Evolutionary conservation across 1,140 invertebrate genomes (phyloP).

Genomic region (Drosophila leontia): DNA sequence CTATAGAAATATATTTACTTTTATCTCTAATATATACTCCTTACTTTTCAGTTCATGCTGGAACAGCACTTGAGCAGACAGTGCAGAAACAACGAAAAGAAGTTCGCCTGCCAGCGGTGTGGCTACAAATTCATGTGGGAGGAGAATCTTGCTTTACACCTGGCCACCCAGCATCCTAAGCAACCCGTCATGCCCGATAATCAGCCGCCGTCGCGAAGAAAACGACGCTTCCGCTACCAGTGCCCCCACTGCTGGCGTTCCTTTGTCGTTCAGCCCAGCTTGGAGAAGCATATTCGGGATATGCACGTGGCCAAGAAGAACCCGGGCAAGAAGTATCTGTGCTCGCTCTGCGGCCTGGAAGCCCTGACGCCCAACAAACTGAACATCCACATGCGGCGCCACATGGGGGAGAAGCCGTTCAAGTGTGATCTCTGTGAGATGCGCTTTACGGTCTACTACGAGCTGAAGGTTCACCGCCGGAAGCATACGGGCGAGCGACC

Average conservation of each 20-base stretch:
- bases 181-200: constrained; percentile 21
- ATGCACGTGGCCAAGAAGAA: constrained; percentile 73
- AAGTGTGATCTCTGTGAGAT: constrained; percentile 83
- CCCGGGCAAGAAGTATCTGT: constrained; percentile 83
- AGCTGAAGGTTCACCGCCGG: constrained; percentile 85
- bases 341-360: constrained; percentile 86
- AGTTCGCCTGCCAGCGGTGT: constrained; percentile 60
- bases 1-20: background rate
- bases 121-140: constrained; percentile 72
- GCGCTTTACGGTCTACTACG: constrained; percentile 77
- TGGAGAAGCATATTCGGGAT: constrained; percentile 71
- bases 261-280: constrained; percentile 64
- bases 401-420: constrained; percentile 85
- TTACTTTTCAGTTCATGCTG: constrained; percentile 32
- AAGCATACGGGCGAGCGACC: constrained; percentile 88
- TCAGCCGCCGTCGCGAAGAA: constrained; percentile 37
- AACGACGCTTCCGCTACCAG: constrained; percentile 65
- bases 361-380: constrained; percentile 87
- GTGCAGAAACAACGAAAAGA: constrained; percentile 60
- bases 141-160: constrained; percentile 57
- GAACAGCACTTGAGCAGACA: constrained; percentile 56
- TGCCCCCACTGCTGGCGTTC: constrained; percentile 73
- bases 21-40: background rate
- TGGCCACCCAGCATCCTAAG: constrained; percentile 58
- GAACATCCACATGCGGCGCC: constrained; percentile 87